Base-by-base conservation (phyloP, 2,888 invertebrate species). In the Dynastes grantii region DNA sequence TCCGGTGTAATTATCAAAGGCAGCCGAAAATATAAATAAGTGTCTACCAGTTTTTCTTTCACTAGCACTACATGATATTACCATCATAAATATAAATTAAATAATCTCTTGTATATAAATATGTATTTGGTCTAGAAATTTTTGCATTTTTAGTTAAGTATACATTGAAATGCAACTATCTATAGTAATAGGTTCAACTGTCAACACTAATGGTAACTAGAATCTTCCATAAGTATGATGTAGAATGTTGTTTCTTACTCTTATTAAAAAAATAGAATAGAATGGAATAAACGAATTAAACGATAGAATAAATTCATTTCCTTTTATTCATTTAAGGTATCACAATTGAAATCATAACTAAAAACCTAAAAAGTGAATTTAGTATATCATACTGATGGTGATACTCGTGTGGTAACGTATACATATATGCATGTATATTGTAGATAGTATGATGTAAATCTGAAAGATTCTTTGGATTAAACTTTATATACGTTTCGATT, bases 201-300 rank as follows among this genome's bases (percentile, higher is more conserved):
- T 49, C 79, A 76, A 76, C 79, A 61, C 79, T 79, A 79, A 79
- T 79, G 79, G 79, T 79, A 79, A 79, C 79, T 79, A 63, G 70
- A 40, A 49, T 61, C 51, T 70, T 61, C 29, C 67, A 61, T 61
- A 51, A 76, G 68, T 61, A 70, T 70, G 68, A 68, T 49, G 40
- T 58, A 45, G 45, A 13, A 13, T 29, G 9, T 37, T 16, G 29
- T 49, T 27, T 68, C n/a, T 16, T n/a, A 67, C 45, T 27, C 8
- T 68, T 51, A 51, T 27, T 29, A 29, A 68, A 22, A 22, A 68
- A 9, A 13, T 32, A 32, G 29, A 63, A 32, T 11, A 5, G 32
- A 37, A 37, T 37, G 5, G 32, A 5, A 32, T 29, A 13, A 8
- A 37, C 37, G 37, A 37, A 22, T 22, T 6, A 37, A 37, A 45